phyloP scores from a whole-genome alignment of 1,140 invertebrate genomes.

The Papilio glaucus region DNA sequence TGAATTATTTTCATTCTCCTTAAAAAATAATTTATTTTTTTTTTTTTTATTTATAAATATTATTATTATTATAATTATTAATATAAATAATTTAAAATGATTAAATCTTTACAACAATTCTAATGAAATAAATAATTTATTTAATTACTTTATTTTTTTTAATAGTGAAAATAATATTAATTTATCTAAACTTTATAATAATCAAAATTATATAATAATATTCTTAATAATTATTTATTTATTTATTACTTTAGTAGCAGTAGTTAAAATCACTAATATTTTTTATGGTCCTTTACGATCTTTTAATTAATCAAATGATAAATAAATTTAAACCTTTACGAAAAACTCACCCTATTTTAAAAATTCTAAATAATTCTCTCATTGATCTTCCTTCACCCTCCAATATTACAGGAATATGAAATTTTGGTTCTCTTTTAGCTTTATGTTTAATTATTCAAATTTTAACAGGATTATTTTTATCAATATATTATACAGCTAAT shows the following conservation, averaged over 20 bases:
- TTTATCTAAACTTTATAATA: conserved; percentile 78
- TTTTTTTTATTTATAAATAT: conserved; percentile 38
- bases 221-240: conserved; percentile 82
- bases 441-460: conserved; percentile 86
- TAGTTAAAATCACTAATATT: conserved; percentile 79
- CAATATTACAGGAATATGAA: conserved; percentile 83
- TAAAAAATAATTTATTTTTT: conserved; percentile 55
- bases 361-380: conserved; percentile 83
- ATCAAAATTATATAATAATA: conserved; percentile 69
- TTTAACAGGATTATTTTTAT: conserved; percentile 84
- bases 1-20: conserved; percentile 76
- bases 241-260: conserved; percentile 79
- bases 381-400: conserved; percentile 83
- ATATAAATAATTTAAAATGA: conserved; percentile 53
- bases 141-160: conserved; percentile 51
- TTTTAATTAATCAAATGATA: conserved; percentile 49
- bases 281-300: conserved; percentile 53
- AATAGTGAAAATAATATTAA: conserved; percentile 64
- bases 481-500: conserved; percentile 85
- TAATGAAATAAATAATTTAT: conserved; percentile 56
- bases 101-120: conserved; percentile 49
- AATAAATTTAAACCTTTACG: conserved; percentile 77
- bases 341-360: conserved; percentile 73
- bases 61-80: conserved; percentile 49
- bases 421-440: conserved; percentile 84